A percentile compares a stretch with the other conserved stretches of the same genome.
phyloP scores from a whole-genome alignment of 2,888 invertebrate genomes.

The Abrostola tripartita region DNA sequence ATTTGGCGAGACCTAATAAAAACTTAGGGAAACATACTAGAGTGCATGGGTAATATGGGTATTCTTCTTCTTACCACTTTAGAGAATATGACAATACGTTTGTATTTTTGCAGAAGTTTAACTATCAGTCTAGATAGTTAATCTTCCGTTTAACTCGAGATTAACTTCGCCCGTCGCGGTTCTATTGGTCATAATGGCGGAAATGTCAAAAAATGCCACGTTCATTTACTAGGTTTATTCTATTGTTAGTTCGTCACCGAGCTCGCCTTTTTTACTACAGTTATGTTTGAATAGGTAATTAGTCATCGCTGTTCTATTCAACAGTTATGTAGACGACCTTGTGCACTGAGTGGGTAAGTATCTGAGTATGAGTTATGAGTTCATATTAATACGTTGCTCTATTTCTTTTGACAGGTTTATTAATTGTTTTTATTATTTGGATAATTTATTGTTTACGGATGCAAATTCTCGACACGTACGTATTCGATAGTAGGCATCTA shows the following conservation, averaged over 20 bases:
- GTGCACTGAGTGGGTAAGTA: not conserved
- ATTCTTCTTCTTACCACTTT: too few relatives aligned
- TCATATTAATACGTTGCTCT: not conserved
- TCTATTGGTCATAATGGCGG: not conserved
- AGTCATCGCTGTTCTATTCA: conserved; percentile 4
- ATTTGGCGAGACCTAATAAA: too few relatives aligned
- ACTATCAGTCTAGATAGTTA: too few relatives aligned
- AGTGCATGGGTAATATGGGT: too few relatives aligned
- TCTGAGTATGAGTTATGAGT: not conserved
- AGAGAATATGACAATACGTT: too few relatives aligned
- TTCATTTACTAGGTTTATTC: not conserved
- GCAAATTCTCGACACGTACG: too few relatives aligned
- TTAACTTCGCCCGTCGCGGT: too few relatives aligned
- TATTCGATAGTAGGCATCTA: too few relatives aligned
- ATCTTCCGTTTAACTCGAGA: too few relatives aligned
- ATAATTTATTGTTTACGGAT: too few relatives aligned
- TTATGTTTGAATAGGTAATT: conserved; percentile 5
- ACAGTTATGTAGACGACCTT: conserved; percentile 9
- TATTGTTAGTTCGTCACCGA: not conserved
- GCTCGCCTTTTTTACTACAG: conserved; percentile 1
- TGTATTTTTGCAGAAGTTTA: too few relatives aligned
- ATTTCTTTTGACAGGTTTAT: not conserved
- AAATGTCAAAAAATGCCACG: not conserved
- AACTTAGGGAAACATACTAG: too few relatives aligned
- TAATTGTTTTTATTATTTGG: not conserved